Percentiles rank a stretch among this genome's conserved stretches.
phyloP scores from a whole-genome alignment of 2,797 vertebrate species.

The Acomys russatus region DNA sequence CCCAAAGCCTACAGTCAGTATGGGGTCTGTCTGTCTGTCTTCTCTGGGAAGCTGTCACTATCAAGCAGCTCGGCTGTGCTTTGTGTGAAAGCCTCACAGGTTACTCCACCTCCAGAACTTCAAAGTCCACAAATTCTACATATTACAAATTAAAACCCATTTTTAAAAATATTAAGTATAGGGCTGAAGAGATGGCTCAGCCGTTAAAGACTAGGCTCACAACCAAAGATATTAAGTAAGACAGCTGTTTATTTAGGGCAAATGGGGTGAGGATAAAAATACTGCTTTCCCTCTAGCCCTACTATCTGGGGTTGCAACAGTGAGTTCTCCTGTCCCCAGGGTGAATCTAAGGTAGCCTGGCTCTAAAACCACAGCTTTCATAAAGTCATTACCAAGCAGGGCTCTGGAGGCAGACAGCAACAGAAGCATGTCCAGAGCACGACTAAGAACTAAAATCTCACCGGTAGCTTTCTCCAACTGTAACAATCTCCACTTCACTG shows the following conservation, averaged over 20 bases:
- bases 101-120: conserved; percentile 13
- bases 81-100: not conserved
- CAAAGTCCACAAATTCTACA: conserved; percentile 35
- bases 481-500: conserved; percentile 99
- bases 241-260: conserved; percentile 20
- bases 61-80: not conserved
- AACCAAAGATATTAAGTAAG: conserved; percentile 18
- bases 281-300: not conserved
- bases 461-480: conserved; percentile 98
- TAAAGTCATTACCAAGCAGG: not conserved
- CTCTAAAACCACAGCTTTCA: conserved; percentile 14
- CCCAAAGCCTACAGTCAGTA: not conserved
- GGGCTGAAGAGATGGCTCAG: not conserved
- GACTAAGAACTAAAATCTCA: conserved; percentile 84
- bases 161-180: conserved; percentile 35
- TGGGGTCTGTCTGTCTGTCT: not conserved
- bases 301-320: not conserved
- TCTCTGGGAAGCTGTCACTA: conserved; percentile 32
- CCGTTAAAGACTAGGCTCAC: no score
- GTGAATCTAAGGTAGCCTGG: not conserved
- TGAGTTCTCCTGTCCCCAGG: not conserved
- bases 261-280: not conserved
- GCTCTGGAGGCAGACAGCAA: not conserved
- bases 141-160: conserved; percentile 19
- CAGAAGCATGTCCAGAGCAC: not conserved